Evolutionary conservation across 1,140 invertebrate genomes (phyloP).

Genomic region (Psix sp.): DNA sequence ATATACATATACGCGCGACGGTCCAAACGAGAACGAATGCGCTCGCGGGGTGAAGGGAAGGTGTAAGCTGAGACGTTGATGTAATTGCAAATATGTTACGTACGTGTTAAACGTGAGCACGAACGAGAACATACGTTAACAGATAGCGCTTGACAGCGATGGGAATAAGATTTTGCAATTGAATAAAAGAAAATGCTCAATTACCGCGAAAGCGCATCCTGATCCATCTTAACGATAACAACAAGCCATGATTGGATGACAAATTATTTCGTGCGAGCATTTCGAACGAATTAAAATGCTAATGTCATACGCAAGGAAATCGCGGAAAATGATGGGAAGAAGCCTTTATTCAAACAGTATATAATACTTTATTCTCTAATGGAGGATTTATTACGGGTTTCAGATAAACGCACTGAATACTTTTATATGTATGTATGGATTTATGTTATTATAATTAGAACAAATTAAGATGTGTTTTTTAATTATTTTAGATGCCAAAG

Average conservation of each 20-base stretch:
- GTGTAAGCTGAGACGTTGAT: constrained; percentile 47
- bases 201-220: constrained; percentile 9
- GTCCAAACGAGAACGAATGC: constrained; percentile 43
- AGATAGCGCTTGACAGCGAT: constrained; percentile 49
- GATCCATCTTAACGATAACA: constrained; percentile 11
- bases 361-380: not conserved
- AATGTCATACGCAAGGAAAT: constrained; percentile 23
- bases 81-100: constrained; percentile 50
- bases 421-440: too few species aligned
- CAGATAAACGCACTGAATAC: too few species aligned
- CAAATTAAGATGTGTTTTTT: too few species aligned
- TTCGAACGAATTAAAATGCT: constrained; percentile 29
- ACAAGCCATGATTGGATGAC: constrained; percentile 26
- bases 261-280: constrained; percentile 37
- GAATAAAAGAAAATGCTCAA: constrained; percentile 46
- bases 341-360: not conserved
- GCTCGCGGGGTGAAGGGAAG: constrained; percentile 8
- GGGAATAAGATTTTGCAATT: constrained; percentile 45
- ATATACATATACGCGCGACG: constrained; percentile 11
- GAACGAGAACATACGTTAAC: constrained; percentile 51
- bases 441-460: too few species aligned
- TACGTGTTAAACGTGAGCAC: constrained; percentile 56
- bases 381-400: too few species aligned
- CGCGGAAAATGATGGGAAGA: constrained; percentile 7
- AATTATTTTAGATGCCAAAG: too few species aligned